phyloP scores from a whole-genome alignment of 2,888 invertebrate genomes.

The Brenthis ino region DNA sequence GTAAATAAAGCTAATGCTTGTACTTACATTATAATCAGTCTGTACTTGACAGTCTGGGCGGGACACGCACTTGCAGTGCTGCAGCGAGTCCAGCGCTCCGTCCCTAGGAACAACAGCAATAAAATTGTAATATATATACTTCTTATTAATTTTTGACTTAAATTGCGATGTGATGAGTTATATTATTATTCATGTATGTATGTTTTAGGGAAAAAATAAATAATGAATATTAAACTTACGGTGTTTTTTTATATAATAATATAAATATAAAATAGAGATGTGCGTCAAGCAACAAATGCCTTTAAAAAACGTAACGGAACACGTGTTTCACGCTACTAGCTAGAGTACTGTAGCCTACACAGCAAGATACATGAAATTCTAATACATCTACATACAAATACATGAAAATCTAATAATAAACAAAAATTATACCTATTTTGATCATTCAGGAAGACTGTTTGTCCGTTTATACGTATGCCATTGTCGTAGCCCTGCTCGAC shows the following conservation, averaged over 20 bases:
- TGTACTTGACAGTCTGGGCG: slow-evolving; percentile 56
- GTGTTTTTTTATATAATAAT: no score
- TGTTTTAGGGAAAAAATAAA: no score
- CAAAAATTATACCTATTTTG: slow-evolving; percentile 14
- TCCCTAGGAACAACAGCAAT: slow-evolving; percentile 43
- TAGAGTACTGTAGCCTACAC: no score
- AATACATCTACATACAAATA: background rate
- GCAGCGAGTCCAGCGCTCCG: slow-evolving; percentile 61
- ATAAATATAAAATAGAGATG: no score
- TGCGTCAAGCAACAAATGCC: no score
- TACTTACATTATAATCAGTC: slow-evolving; percentile 53
- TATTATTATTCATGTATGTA: no score
- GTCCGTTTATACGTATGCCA: slow-evolving; percentile 28
- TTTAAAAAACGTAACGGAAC: no score
- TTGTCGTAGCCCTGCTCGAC: slow-evolving; percentile 43
- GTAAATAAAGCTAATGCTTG: no score
- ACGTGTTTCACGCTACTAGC: no score
- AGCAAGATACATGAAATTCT: no score
- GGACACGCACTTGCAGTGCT: slow-evolving; percentile 65
- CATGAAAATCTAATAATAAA: background rate
- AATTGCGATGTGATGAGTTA: no score
- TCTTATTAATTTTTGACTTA: background rate
- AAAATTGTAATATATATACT: background rate
- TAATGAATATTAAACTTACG: no score
- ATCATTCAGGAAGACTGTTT: slow-evolving; percentile 7